These are phyloP conservation scores for Blomia tropicalis DNA, from an alignment of 2,888 invertebrate genomes.

Conservation along the genomic window DNA sequence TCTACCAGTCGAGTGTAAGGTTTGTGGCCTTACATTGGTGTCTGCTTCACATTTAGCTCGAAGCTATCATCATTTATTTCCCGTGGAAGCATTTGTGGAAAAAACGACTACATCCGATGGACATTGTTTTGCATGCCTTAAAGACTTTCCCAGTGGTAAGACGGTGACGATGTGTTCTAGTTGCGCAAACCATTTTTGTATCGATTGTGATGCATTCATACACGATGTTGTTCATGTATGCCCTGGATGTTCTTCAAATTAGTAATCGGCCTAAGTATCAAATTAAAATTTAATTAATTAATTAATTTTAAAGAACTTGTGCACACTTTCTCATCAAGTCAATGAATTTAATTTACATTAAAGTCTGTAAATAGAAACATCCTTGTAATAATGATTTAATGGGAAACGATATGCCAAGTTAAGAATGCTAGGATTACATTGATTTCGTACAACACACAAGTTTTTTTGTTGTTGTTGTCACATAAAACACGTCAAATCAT, in stretches of 20 bases:
- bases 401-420: too few species aligned
- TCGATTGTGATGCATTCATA: slow-evolving; percentile 87
- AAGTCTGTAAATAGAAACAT: too few species aligned
- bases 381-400: too few species aligned
- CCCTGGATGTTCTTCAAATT: slow-evolving; percentile 63
- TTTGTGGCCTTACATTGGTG: slow-evolving; percentile 80
- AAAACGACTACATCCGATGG: slow-evolving; percentile 49
- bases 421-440: too few species aligned
- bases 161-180: slow-evolving; percentile 45
- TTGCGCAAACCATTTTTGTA: slow-evolving; percentile 65
- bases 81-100: slow-evolving; percentile 69
- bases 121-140: slow-evolving; percentile 31
- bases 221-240: slow-evolving; percentile 87
- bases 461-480: too few species aligned
- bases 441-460: too few species aligned
- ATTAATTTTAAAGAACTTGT: too few species aligned
- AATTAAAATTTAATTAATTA: background rate
- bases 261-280: background rate
- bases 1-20: slow-evolving; percentile 86
- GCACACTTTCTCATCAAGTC: too few species aligned
- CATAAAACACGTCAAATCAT: too few species aligned
- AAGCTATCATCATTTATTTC: slow-evolving; percentile 92
- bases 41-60: slow-evolving; percentile 94
- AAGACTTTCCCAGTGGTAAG: slow-evolving; percentile 28
- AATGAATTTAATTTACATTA: too few species aligned